phyloP scores from a whole-genome alignment of 2,888 invertebrate genomes.

The Aphodius granarius region DNA sequence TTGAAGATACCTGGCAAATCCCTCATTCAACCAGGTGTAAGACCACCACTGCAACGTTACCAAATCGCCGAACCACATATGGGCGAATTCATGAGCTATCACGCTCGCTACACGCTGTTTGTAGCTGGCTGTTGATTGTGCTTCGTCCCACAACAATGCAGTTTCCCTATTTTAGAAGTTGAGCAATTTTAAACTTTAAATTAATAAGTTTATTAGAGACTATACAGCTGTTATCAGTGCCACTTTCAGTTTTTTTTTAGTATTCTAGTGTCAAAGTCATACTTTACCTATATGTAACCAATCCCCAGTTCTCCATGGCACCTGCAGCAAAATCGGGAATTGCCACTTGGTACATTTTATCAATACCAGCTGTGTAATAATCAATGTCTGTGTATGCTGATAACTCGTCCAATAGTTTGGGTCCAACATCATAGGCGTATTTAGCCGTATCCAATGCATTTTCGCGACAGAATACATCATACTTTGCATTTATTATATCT shows the following conservation, averaged over 20 bases:
- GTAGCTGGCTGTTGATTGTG: constrained; percentile 58
- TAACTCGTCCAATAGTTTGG: constrained; percentile 56
- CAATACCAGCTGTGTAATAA: constrained; percentile 58
- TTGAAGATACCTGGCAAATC: constrained; percentile 74
- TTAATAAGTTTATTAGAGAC: no score
- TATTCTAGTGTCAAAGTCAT: no score
- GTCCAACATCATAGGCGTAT: constrained; percentile 55
- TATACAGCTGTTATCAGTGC: no score
- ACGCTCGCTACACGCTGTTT: constrained; percentile 68
- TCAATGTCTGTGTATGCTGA: constrained; percentile 61
- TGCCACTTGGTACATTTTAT: constrained; percentile 83
- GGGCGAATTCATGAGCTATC: constrained; percentile 77
- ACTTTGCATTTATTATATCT: neutral
- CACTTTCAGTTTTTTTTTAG: no score
- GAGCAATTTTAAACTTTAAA: neutral
- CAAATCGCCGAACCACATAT: constrained; percentile 82
- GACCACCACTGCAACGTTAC: constrained; percentile 78
- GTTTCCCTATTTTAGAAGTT: constrained; percentile 57
- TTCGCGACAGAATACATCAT: constrained; percentile 53
- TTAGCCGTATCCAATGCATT: constrained; percentile 53
- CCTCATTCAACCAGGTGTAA: constrained; percentile 74
- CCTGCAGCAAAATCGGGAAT: constrained; percentile 82
- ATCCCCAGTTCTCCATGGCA: constrained; percentile 93
- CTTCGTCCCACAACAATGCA: constrained; percentile 56
- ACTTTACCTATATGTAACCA: constrained; percentile 79